These are phyloP conservation scores for Protobothrops flavoviridis DNA, from an alignment of 2,113 vertebrate species.

Conservation along the genomic window DNA sequence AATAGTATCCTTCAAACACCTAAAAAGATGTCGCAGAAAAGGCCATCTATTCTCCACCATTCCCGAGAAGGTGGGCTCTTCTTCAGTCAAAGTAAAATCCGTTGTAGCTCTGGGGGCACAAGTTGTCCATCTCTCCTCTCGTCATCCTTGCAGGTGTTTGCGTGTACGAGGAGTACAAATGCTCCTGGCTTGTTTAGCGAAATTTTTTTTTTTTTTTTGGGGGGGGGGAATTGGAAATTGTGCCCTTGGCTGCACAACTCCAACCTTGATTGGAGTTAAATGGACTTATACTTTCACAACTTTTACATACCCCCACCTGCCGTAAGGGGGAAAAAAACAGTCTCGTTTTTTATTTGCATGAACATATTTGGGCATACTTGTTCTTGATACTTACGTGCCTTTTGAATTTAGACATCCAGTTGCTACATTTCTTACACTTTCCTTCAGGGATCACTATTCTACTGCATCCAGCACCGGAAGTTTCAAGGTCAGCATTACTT, in stretches of 20 bases:
- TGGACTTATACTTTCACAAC: background rate
- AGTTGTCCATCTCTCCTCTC: background rate
- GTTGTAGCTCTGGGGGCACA: background rate
- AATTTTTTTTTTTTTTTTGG: no score
- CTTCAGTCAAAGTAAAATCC: background rate
- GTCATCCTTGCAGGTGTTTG: background rate
- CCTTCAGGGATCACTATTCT: constrained; percentile 73
- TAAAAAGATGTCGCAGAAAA: no score
- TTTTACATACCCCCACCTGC: background rate
- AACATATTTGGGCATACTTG: constrained; percentile 42
- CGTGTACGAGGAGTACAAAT: background rate
- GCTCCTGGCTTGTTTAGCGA: no score
- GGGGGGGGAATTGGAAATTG: no score
- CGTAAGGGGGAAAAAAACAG: constrained; percentile 35
- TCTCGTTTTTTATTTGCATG: background rate
- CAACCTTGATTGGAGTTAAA: background rate
- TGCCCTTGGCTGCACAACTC: background rate
- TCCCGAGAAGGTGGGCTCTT: no score
- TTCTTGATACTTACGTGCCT: constrained; percentile 60
- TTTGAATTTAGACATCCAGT: constrained; percentile 65
- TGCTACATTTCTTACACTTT: constrained; percentile 71
- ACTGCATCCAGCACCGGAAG: constrained; percentile 65
- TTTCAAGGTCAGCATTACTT: constrained; percentile 78
- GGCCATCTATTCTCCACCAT: no score
- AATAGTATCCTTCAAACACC: no score